Evolutionary conservation across 2,888 invertebrate species (phyloP), one percentile per base, ranked within the genome.

Genomic region (Andrena minutula): DNA sequence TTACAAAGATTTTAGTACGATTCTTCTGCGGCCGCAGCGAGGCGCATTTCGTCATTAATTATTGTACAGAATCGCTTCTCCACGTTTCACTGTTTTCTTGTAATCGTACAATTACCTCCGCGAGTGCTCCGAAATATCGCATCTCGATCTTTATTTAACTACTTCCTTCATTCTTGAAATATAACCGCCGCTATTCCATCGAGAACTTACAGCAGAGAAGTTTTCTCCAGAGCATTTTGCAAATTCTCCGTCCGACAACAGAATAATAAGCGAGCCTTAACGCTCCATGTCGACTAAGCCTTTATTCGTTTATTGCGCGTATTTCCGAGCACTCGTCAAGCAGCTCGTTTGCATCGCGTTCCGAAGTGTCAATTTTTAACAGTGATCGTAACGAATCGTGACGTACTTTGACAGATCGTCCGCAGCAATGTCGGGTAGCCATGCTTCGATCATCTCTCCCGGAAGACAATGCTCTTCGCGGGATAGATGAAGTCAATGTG

Each of bases 191-290:
- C 12, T 26, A 28, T 47, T 12, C 41, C 28, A 28, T 56, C 20
- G 23, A 26, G 10, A 12, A 47, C 6, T 30, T 28, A 2, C n/a
- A 70, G 2, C n/a, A 12, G 26, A 23, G 23, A 58, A 10, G n/a
- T 56, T 58, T 69, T 51, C 6, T 51, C 6, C n/a, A 2, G 26
- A 51, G 58, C 70, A 72, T 82, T 75, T 79, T 35, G 66, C 56
- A 66, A 35, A 79, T 80, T 66, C 64, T 79, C 80, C 82, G 82
- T 79, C 82, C 82, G 71, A 51, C 10, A 7, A 35, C 56, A 69
- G 32, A n/a, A 32, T 12, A 26, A 53, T 16, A 41, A 16, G 4
- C 41, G 12, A 16, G 16, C 41, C 2, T 51, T 41, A 23, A 0
- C n/a, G 5, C n/a, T 26, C 53, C 28, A 51, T 61, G 53, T 32